Conservation (phyloP, 2,888 invertebrate species). For the Zygothrica quintamaculata region DNA sequence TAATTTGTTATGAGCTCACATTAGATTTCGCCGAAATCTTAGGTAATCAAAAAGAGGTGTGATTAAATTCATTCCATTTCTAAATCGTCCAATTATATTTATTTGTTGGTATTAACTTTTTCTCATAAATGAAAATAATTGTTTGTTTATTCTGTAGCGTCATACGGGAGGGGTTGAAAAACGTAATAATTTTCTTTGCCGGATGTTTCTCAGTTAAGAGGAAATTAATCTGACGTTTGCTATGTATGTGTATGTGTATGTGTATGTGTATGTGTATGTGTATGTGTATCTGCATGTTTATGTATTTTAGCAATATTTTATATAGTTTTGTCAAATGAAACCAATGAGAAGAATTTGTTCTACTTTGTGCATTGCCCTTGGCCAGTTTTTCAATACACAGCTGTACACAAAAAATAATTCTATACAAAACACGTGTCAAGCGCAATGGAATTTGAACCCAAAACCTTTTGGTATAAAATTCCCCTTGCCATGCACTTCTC, state of each 20-base stretch:
- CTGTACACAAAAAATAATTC: conserved; percentile 21
- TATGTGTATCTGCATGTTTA: too few relatives aligned
- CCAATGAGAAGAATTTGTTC: background rate
- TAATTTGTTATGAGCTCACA: conserved; percentile 34
- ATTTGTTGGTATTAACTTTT: conserved; percentile 6
- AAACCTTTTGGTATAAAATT: background rate
- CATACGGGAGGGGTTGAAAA: conserved; percentile 37
- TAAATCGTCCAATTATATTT: conserved; percentile 3
- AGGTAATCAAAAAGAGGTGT: too few relatives aligned
- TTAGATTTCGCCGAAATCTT: conserved; percentile 9
- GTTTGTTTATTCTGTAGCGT: conserved; percentile 38
- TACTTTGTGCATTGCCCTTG: conserved; percentile 5
- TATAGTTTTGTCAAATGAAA: too few relatives aligned
- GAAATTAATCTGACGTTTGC: conserved; percentile 1
- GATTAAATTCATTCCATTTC: too few relatives aligned
- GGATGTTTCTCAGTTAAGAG: conserved; percentile 9
- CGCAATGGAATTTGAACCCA: conserved; percentile 40
- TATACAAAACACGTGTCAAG: conserved; percentile 1
- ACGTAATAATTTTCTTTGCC: conserved; percentile 42
- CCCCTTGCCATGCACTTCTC: background rate
- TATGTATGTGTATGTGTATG: too few relatives aligned
- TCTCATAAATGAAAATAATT: background rate
- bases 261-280: too few relatives aligned
- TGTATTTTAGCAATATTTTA: too few relatives aligned
- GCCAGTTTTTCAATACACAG: conserved; percentile 6